Base-by-base conservation (phyloP, 2,888 invertebrate species). In the Xanthorhoe designata region DNA sequence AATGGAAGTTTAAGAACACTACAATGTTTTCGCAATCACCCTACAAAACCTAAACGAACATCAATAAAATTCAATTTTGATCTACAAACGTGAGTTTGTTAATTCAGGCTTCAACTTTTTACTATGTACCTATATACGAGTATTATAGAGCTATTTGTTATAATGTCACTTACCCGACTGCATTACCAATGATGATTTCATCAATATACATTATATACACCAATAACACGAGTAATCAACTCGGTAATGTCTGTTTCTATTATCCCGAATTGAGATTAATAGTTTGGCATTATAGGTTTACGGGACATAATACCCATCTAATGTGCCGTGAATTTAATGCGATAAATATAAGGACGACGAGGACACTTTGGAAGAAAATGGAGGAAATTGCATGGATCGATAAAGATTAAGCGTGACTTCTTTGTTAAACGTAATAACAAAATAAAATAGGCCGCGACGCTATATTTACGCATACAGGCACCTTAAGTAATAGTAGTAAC, bases 191-290 rank as follows among this genome's bases (percentile, higher is more conserved):
- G 32, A 54, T 15, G 17, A 55, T 38, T 15, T 19, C 60, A 60
- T 63, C 52, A 56, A 45, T 52, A 52, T 32, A 24, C n/a, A n/a
- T n/a, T n/a, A n/a, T n/a, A n/a, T n/a, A n/a, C n/a, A n/a, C 32
- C 45, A 63, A 56, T 67, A 64, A 32, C 49, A 56, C 49, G 67
- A 38, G 10, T 64, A 32, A 49, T 64, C 57, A 57, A 57, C 64
- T 57, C 53, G 19, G 18, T 63, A 54, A 19, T 45, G 49, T 9
- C 29, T n/a, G 60, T 61, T 50, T 51, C 52, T 50, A 64, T 64
- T 64, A 61, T 56, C 19, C 18, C n/a, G 18, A 49, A 62, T 54
- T 17, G 45, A 53, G 67, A 63, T 67, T 60, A 63, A 57, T 59
- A n/a, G 54, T 60, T 56, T 45, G 38, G 17, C 15, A 55, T 7